Percentiles rank a stretch among this genome's conserved stretches.
These are phyloP conservation scores for Nibea coibor DNA, from an alignment of 2,113 vertebrate genomes.

Conservation along the genomic window DNA sequence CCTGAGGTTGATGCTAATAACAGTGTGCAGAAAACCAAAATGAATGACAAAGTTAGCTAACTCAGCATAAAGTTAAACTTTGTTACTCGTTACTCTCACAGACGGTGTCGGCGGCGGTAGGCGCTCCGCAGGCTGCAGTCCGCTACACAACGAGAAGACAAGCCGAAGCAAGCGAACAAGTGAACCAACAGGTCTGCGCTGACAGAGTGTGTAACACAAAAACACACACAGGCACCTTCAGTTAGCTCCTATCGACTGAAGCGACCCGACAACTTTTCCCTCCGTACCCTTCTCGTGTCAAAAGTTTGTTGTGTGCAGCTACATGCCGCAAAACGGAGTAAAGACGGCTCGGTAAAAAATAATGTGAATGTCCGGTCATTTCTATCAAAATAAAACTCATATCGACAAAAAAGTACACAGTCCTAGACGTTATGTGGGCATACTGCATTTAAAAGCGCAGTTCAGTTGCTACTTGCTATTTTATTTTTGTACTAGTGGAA, in stretches of 20 bases:
- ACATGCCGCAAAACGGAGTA: constrained; percentile 12
- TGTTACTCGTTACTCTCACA: not conserved
- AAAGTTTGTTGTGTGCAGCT: constrained; percentile 30
- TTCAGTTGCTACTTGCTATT: no score
- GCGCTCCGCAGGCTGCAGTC: not conserved
- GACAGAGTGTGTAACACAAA: constrained; percentile 3
- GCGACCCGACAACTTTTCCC: not conserved
- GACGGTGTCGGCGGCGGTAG: not conserved
- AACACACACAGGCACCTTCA: not conserved
- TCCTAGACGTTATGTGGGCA: not conserved
- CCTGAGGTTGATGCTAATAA: not conserved
- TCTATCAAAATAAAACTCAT: constrained; percentile 44
- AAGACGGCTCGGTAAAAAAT: not conserved
- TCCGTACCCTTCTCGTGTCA: constrained; percentile 45
- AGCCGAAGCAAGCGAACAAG: not conserved
- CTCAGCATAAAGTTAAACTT: not conserved
- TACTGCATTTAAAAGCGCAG: not conserved
- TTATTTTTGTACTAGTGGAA: not conserved
- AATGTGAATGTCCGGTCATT: not conserved
- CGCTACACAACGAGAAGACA: constrained; percentile 19
- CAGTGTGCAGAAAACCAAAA: not conserved
- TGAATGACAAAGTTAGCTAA: not conserved
- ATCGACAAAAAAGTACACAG: not conserved
- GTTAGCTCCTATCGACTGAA: not conserved
- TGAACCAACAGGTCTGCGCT: no score